These are phyloP conservation scores for Allygus modestus DNA, from an alignment of 2,888 invertebrate genomes.

Conservation along the genomic window DNA sequence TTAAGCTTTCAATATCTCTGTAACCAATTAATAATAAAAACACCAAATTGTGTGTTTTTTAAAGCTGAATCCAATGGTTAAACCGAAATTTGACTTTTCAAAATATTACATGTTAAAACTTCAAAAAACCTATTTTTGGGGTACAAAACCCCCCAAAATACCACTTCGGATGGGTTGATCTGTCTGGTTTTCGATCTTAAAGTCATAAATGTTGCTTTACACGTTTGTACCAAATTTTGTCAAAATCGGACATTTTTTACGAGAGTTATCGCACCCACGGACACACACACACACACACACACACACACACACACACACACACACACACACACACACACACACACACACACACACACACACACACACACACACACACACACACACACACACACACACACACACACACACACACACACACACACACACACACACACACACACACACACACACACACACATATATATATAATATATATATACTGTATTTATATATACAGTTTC, in stretches of 20 bases:
- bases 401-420: conserved; percentile 28
- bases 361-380: conserved; percentile 43
- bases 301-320: conserved; percentile 35
- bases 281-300: conserved; percentile 50
- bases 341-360: conserved; percentile 41
- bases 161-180: no score
- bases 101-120: no score
- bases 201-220: no score
- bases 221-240: not conserved
- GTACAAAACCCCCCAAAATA: no score
- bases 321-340: conserved; percentile 39
- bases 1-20: no score
- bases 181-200: no score
- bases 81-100: no score
- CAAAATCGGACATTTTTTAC: not conserved
- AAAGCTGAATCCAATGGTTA: no score
- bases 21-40: no score
- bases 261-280: conserved; percentile 11
- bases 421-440: conserved; percentile 20
- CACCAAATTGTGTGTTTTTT: no score
- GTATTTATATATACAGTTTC: no score
- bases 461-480: not conserved
- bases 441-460: conserved; percentile 30
- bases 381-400: conserved; percentile 34
- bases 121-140: no score